These are phyloP conservation scores for Gavialis gangeticus DNA, from an alignment of 2,113 vertebrate species.

Conservation along the genomic window DNA sequence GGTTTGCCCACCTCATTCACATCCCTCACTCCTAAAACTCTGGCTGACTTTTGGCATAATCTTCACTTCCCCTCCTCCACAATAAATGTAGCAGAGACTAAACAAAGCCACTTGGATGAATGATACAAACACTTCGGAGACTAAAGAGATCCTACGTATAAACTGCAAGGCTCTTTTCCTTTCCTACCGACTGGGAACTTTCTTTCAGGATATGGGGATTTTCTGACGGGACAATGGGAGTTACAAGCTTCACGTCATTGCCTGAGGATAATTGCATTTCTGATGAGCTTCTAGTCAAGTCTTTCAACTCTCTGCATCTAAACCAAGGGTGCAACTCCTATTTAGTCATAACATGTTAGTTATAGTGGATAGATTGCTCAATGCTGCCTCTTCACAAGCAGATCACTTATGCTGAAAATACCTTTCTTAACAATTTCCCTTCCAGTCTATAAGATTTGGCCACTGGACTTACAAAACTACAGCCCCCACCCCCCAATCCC, in stretches of 20 bases:
- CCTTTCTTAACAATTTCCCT: neutral
- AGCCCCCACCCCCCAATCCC: neutral
- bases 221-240: neutral
- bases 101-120: neutral
- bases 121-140: neutral
- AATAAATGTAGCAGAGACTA: neutral
- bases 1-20: rapidly evolving
- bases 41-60: neutral
- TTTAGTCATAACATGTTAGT: constrained; percentile 15
- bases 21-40: neutral
- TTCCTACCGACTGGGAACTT: neutral
- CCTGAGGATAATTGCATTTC: constrained; percentile 5
- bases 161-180: neutral
- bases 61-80: neutral
- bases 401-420: constrained; percentile 14
- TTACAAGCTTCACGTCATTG: neutral
- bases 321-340: neutral
- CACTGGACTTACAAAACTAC: neutral
- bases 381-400: neutral
- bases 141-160: neutral
- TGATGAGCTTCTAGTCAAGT: neutral
- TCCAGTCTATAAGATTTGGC: neutral
- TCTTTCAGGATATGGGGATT: neutral
- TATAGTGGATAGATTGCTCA: neutral
- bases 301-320: neutral